These are phyloP conservation scores for Spodoptera litura DNA, from an alignment of 1,140 invertebrate species.

Conservation along the genomic window DNA sequence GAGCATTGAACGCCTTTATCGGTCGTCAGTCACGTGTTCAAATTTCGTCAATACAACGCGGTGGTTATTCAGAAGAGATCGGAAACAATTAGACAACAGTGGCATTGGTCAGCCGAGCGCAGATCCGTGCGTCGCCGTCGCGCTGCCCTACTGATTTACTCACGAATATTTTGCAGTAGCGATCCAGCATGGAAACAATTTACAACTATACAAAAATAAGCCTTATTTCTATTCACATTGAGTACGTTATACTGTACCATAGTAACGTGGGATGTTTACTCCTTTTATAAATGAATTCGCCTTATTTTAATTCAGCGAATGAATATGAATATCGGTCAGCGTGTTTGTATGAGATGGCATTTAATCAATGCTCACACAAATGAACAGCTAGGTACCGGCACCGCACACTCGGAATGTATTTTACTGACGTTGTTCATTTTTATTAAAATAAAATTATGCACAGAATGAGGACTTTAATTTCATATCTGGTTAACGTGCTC, in stretches of 20 bases:
- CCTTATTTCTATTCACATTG: slow-evolving; percentile 17
- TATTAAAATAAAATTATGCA: no score
- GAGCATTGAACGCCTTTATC: slow-evolving; percentile 66
- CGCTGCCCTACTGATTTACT: slow-evolving; percentile 71
- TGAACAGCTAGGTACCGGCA: slow-evolving; percentile 12
- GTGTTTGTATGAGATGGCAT: slow-evolving; percentile 36
- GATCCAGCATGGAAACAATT: slow-evolving; percentile 27
- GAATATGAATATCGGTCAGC: slow-evolving; percentile 35
- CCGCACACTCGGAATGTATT: background rate
- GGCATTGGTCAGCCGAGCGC: slow-evolving; percentile 83
- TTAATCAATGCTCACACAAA: slow-evolving; percentile 31
- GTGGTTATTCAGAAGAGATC: slow-evolving; percentile 80
- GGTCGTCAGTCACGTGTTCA: slow-evolving; percentile 73
- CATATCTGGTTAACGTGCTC: background rate
- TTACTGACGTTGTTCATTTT: no score
- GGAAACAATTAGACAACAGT: slow-evolving; percentile 84
- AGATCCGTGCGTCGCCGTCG: slow-evolving; percentile 71
- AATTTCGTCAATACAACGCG: slow-evolving; percentile 77
- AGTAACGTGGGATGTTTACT: slow-evolving; percentile 9
- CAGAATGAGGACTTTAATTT: background rate
- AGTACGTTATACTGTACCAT: background rate
- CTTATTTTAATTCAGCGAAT: slow-evolving; percentile 41
- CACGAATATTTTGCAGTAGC: slow-evolving; percentile 60
- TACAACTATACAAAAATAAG: slow-evolving; percentile 29
- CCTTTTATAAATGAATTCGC: slow-evolving; percentile 29